Base-by-base conservation (phyloP, 1,140 invertebrate species). In the Episyrphus balteatus region DNA sequence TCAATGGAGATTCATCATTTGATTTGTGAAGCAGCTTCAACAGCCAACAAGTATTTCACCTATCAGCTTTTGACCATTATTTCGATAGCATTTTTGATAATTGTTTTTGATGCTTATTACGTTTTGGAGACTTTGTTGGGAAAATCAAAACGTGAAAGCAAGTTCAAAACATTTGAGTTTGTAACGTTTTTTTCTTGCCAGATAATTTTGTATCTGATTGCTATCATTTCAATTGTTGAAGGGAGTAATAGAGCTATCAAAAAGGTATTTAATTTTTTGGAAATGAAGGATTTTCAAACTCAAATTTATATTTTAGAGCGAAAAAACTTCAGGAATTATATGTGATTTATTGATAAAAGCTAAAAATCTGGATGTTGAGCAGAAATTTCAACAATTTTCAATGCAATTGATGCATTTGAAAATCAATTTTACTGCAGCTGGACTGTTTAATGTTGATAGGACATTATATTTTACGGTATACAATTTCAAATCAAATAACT, bases 1-100 rank as follows among this genome's bases (percentile, higher is more conserved):
- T 65, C 62, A n/a, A 66, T 66, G 62, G 62, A 66, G 44, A 67
- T 67, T 43, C 64, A 67, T 54, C 57, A 63, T n/a, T 13, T 67
- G 33, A 62, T 67, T 10, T 67, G 64, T 39, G 64, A 67, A 40
- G 63, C 64, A 34, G 64, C 64, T 2, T 58, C 60, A 8, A 65
- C 62, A 31, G 62, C 64, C 2, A 67, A 67, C 54, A 65, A 67
- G 50, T 67, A 66, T 38, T 67, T 67, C 10, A 67, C 64, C 44
- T 66, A 63, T 42, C 64, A 67, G 42, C 46, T 67, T 17, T 33
- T 67, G 13, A 66, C 64, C 15, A 67, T 67, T 39, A 62, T 66
- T 15, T 64, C 61, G 6, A 66, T 67, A 33, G 62, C 64, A 6
- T 67, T 67, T 46, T 52, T 67, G 7, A 66, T 67, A 33, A 67